Percentiles rank a stretch among this genome's conserved stretches.
Evolutionary conservation across 2,113 vertebrate species (phyloP).

Genomic region (Poecile atricapillus): DNA sequence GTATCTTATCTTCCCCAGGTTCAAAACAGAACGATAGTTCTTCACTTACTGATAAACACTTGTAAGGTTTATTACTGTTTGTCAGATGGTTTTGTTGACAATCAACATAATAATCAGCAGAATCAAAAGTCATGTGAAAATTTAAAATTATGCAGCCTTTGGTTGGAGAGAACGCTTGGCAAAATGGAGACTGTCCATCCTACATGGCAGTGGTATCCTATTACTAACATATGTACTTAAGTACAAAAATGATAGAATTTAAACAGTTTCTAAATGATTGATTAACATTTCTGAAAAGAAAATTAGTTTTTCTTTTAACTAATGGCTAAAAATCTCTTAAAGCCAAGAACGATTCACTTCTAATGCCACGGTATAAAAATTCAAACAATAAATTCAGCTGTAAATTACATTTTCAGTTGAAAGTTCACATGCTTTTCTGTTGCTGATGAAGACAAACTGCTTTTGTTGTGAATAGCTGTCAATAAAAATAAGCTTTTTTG

Average conservation of each 20-base stretch:
- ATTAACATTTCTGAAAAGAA: background rate
- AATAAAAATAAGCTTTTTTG: background rate
- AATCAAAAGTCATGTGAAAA: background rate
- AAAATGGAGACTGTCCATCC: background rate
- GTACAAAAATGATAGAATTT: background rate
- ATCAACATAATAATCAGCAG: background rate
- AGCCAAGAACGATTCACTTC: background rate
- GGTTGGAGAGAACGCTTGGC: background rate
- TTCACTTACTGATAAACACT: background rate
- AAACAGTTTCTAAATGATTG: background rate
- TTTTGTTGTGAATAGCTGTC: background rate
- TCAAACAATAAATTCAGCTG: background rate
- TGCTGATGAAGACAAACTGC: background rate
- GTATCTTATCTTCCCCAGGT: background rate
- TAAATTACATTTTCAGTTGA: background rate
- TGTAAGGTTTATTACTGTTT: background rate
- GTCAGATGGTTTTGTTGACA: background rate
- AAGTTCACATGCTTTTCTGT: background rate
- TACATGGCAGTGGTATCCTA: background rate
- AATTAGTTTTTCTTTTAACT: background rate
- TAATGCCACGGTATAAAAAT: background rate
- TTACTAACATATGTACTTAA: background rate
- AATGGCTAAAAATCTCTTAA: background rate
- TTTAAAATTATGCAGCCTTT: background rate
- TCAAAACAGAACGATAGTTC: background rate